These are phyloP conservation scores for Cynocephalus volans DNA, from an alignment of 2,113 vertebrate genomes.

Conservation along the genomic window DNA sequence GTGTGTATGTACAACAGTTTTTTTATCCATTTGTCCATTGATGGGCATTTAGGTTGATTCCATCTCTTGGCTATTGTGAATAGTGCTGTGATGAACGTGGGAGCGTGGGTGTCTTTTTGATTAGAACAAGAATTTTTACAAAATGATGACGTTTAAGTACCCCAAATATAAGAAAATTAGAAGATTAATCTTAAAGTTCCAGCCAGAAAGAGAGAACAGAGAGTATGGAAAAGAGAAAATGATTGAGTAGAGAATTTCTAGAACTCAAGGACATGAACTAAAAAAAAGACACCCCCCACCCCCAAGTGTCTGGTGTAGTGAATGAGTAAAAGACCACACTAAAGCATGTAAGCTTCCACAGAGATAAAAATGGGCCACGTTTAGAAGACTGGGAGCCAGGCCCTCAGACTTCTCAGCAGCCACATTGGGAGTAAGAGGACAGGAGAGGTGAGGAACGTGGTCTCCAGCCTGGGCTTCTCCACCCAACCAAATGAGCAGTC, in stretches of 20 bases:
- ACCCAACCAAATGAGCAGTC: not conserved
- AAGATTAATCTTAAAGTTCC: not conserved
- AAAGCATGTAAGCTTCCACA: not conserved
- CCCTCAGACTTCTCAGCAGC: not conserved
- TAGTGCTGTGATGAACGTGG: no score
- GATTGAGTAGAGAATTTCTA: not conserved
- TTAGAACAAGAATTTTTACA: not conserved
- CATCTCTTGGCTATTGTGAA: no score
- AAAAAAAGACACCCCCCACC: not conserved
- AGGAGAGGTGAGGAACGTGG: accelerated
- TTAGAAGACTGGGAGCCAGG: not conserved
- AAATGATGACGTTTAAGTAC: not conserved
- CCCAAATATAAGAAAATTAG: not conserved
- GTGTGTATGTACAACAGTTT: no score
- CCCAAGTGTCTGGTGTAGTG: accelerated
- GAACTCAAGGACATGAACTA: not conserved
- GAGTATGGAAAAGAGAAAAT: not conserved
- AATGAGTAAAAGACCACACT: accelerated
- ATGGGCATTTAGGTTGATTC: no score
- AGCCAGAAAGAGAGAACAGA: not conserved
- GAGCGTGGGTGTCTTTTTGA: no score
- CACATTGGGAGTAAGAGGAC: accelerated
- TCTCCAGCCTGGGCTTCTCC: not conserved
- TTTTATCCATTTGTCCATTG: no score
- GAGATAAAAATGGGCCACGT: accelerated